These are phyloP conservation scores for Oophaga sylvatica DNA, from an alignment of 2,797 vertebrate genomes.

Conservation along the genomic window DNA sequence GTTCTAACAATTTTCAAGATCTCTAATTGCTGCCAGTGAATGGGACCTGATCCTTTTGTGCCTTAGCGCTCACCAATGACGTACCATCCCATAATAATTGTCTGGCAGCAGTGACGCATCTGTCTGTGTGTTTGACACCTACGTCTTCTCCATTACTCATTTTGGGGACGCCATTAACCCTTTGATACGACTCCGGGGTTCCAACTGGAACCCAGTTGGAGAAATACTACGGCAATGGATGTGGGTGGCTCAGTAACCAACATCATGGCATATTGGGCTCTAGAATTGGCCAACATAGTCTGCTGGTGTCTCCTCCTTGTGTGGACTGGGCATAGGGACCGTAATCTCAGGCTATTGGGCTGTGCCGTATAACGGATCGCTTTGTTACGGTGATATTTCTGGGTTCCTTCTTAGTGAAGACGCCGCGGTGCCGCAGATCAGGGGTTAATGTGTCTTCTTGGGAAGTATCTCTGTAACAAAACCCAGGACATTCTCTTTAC, in stretches of 20 bases:
- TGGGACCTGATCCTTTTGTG: no score
- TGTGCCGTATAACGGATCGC: background rate
- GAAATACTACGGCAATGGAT: no score
- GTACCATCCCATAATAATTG: no score
- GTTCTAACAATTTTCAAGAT: no score
- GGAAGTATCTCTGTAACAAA: conserved; percentile 30
- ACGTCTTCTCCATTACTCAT: background rate
- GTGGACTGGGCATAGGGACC: background rate
- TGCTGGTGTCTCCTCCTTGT: background rate
- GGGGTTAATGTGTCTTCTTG: conserved; percentile 39
- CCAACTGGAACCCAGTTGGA: no score
- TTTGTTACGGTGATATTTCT: background rate
- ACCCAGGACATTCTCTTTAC: conserved; percentile 44
- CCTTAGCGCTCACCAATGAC: no score
- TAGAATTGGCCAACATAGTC: background rate
- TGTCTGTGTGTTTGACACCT: background rate
- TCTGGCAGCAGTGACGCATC: no score
- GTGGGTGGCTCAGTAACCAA: background rate
- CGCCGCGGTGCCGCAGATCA: background rate
- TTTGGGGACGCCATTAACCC: background rate
- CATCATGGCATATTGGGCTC: background rate
- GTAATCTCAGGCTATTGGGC: background rate
- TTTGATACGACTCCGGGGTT: no score
- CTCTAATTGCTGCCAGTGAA: no score
- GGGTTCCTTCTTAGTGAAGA: background rate